Base-by-base conservation (phyloP, 2,888 invertebrate genomes). In the Zaprionus lineosus region DNA sequence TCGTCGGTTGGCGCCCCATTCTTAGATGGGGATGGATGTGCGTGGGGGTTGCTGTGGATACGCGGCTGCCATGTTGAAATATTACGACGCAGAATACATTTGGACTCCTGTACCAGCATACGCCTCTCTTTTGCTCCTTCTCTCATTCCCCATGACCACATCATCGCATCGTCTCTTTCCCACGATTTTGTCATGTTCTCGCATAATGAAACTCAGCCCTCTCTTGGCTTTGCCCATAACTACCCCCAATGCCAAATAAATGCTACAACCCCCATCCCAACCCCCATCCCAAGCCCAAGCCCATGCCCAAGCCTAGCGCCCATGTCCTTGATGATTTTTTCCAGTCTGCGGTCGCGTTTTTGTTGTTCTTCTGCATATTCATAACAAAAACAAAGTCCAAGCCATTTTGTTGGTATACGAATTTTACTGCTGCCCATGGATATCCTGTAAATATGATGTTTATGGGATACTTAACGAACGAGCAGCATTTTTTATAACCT, bases 341-440 rank as follows among this genome's bases (percentile, higher is more conserved):
- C 33, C 34, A 36, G 70, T 68, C 52, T 59, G 60, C 63, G 62
- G 63, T 72, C 66, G 72, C 36, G 55, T 62, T 62, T 87, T 83
- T 86, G 88, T 87, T 86, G 74, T 84, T 77, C 61, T 85, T 87
- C 87, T 79, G 39, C 67, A 58, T 44, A 67, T 86, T 86, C 86
- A 82, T 78, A 84, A 82, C 85, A 82, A 78, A 68, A 78, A 68
- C 69, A 65, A 82, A n/a, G n/a, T n/a, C n/a, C n/a, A n/a, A n/a
- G n/a, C n/a, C n/a, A n/a, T n/a, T n/a, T n/a, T n/a, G n/a, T n/a
- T n/a, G n/a, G n/a, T n/a, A n/a, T n/a, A n/a, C n/a, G n/a, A n/a
- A n/a, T n/a, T n/a, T n/a, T n/a, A n/a, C n/a, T n/a, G n/a, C n/a
- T n/a, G n/a, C n/a, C n/a, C n/a, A n/a, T n/a, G n/a, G n/a, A n/a